Percentiles rank a stretch among this genome's conserved stretches.
These are phyloP conservation scores for Camptogramma bilineatum DNA, from an alignment of 2,888 invertebrate species.

Conservation along the genomic window DNA sequence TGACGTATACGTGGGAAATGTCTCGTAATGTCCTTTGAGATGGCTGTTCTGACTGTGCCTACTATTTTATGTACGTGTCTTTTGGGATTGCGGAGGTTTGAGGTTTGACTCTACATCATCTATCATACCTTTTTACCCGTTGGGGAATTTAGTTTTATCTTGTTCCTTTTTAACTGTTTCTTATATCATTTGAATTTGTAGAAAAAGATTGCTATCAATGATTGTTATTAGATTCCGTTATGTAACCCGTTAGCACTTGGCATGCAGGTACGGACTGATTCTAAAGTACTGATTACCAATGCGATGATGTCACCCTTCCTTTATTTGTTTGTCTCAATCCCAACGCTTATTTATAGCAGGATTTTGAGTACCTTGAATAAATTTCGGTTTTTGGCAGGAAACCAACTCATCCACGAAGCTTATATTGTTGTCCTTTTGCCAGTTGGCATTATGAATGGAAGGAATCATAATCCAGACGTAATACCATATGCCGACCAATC, in stretches of 20 bases:
- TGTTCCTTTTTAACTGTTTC: conserved; percentile 6
- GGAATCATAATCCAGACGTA: conserved; percentile 63
- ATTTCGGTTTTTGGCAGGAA: conserved; percentile 39
- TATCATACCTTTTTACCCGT: conserved; percentile 26
- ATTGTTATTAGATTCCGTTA: conserved; percentile 43
- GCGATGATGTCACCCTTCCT: conserved; percentile 45
- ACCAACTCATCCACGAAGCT: conserved; percentile 27
- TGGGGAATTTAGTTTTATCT: conserved; percentile 12
- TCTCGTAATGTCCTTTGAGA: conserved; percentile 73
- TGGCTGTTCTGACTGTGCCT: conserved; percentile 54
- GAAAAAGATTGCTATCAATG: conserved; percentile 28
- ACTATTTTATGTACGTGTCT: conserved; percentile 46
- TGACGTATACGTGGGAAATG: conserved; percentile 79
- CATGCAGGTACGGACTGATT: conserved; percentile 43
- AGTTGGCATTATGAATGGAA: conserved; percentile 56
- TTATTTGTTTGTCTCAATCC: conserved; percentile 41
- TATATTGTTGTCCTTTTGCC: conserved; percentile 32
- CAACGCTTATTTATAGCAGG: conserved; percentile 33
- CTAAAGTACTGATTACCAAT: conserved; percentile 45
- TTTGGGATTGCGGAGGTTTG: conserved; percentile 35
- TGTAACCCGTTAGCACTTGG: conserved; percentile 42
- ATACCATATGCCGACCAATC: conserved; percentile 54
- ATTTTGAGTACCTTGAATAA: conserved; percentile 37
- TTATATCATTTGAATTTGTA: neutral
- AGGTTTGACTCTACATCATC: conserved; percentile 19